Evolutionary conservation across 2,888 invertebrate species (phyloP).

Genomic region (Crematogaster levior): DNA sequence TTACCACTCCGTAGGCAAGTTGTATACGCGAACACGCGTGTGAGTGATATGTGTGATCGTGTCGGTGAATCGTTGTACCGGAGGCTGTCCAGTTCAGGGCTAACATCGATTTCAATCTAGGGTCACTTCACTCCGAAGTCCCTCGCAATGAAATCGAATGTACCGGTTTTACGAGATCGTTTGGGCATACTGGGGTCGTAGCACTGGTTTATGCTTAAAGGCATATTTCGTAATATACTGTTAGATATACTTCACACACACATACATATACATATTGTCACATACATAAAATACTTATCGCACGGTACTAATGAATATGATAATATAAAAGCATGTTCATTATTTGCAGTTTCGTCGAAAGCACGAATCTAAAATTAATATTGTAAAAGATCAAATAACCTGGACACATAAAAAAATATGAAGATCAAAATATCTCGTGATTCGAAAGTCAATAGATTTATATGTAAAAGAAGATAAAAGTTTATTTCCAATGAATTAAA

Average conservation of each 20-base stretch:
- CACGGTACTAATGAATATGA: not conserved
- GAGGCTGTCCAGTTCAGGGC: slow-evolving; percentile 27
- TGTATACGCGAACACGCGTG: not conserved
- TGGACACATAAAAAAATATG: not conserved
- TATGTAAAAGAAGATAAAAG: not conserved
- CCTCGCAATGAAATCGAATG: slow-evolving; percentile 50
- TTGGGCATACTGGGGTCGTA: not conserved
- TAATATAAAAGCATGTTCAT: not conserved
- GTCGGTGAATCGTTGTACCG: slow-evolving; percentile 40
- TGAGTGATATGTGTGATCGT: slow-evolving; percentile 20
- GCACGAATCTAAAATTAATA: not conserved
- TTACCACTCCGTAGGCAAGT: slow-evolving; percentile 16
- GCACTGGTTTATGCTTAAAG: not conserved
- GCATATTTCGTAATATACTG: not conserved
- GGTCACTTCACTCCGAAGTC: slow-evolving; percentile 28
- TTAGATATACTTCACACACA: slow-evolving; percentile 1
- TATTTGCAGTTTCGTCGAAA: too few species aligned
- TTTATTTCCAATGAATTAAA: not conserved
- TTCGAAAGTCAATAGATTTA: not conserved
- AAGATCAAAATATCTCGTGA: not conserved
- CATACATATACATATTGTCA: too few species aligned
- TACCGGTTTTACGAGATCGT: slow-evolving; percentile 49
- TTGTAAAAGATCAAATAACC: not conserved
- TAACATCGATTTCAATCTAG: slow-evolving; percentile 56
- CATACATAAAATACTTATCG: not conserved